Conservation (phyloP, 2,113 vertebrate species). For the Myiozetetes cayanensis region DNA sequence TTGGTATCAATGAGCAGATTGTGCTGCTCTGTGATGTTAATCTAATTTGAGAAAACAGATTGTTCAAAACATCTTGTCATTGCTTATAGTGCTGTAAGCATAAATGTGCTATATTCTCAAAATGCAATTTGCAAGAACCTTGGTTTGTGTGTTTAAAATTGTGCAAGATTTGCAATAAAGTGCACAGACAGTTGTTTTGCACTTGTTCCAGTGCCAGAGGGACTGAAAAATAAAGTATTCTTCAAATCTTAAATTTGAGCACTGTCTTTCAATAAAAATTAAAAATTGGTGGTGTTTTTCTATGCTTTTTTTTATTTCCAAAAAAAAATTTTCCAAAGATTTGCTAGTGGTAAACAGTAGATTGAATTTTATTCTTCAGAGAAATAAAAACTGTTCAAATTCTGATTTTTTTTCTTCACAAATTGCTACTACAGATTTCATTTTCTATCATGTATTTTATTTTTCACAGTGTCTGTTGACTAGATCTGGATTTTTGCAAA, state of each 20-base stretch:
- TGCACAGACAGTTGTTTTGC: conserved; percentile 12
- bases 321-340: not conserved
- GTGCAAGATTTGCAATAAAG: conserved; percentile 14
- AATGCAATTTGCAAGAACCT: conserved; percentile 18
- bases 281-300: not conserved
- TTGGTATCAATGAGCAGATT: conserved; percentile 30
- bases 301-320: not conserved
- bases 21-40: conserved; percentile 18
- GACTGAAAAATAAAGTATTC: not conserved
- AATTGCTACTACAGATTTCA: not conserved
- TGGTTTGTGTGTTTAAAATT: not conserved
- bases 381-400: not conserved
- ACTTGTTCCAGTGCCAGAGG: not conserved
- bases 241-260: not conserved
- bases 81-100: conserved; percentile 35
- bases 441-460: not conserved
- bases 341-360: not conserved
- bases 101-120: conserved; percentile 5
- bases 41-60: conserved; percentile 57
- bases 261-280: not conserved
- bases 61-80: conserved; percentile 43
- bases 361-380: not conserved
- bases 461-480: not conserved
- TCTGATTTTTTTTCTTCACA: not conserved
- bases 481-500: not conserved